A percentile compares a stretch with the other conserved stretches of the same genome.
phyloP scores from a whole-genome alignment of 2,113 vertebrate genomes.

The Spilogale gracilis region DNA sequence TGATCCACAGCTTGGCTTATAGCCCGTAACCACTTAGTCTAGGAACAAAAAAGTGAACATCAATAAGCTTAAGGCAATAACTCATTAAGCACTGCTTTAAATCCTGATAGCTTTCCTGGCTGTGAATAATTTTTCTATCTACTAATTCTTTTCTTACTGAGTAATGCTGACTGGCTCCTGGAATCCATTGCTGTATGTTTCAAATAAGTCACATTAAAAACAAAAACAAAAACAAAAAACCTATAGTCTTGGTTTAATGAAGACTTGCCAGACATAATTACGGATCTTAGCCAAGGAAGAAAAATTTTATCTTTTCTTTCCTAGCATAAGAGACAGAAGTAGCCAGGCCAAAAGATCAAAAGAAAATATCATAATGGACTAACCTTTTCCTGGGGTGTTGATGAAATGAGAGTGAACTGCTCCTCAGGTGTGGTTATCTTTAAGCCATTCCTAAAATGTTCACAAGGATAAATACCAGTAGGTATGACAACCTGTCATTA shows the following conservation, averaged over 20 bases:
- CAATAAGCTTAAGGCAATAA: background rate
- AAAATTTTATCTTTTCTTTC: constrained; percentile 29
- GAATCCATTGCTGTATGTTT: constrained; percentile 13
- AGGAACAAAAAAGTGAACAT: constrained; percentile 63
- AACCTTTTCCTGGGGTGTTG: constrained; percentile 96
- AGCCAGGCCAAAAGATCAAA: background rate
- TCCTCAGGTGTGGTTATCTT: constrained; percentile 98
- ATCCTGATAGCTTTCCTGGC: background rate
- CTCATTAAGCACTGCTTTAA: background rate
- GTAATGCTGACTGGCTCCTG: background rate
- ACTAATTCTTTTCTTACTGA: background rate
- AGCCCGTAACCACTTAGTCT: constrained; percentile 97
- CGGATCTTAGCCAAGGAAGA: background rate
- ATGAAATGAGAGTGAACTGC: constrained; percentile 95
- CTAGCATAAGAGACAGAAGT: background rate
- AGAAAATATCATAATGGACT: background rate
- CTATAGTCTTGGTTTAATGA: background rate
- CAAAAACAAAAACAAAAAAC: background rate
- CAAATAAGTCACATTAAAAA: background rate
- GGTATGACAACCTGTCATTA: background rate
- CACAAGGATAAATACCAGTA: background rate
- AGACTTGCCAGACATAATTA: background rate
- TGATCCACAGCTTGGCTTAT: constrained; percentile 97
- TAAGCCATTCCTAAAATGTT: constrained; percentile 91
- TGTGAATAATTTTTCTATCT: background rate